Base-by-base conservation (phyloP, 2,113 vertebrate genomes). In the Stercorarius parasiticus region DNA sequence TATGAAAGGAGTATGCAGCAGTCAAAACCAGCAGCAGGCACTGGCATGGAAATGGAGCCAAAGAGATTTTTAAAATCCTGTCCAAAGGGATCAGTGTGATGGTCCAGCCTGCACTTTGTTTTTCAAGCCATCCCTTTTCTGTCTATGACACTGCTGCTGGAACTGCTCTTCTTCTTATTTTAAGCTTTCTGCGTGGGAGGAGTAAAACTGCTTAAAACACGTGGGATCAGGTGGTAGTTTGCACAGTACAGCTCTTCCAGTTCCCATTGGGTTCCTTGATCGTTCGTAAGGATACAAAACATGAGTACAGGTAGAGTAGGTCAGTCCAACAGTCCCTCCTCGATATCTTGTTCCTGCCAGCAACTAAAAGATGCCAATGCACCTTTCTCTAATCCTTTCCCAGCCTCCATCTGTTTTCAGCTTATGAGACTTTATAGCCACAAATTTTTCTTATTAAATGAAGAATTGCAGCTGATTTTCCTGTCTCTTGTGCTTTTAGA, bases 401-500 rank as follows among this genome's bases (percentile, higher is more conserved):
- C 70, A 91, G 43, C 43, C 45, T 93, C 62, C 36, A 32, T 78
- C 38, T 93, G 14, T 95, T 95, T 94, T 95, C 62, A 58, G 53
- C 10, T 82, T 80, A 23, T 26, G 45, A 79, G 53, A 66, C 45
- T 88, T 87, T 56, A 13, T 69, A 80, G 70, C 66, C 49, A 45
- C 93, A 77, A 72, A 73, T 91, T 58, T 94, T 91, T 26, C 36
- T 47, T 74, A 14, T 86, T 91, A 87, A 78, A 70, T 82, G 64
- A 82, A 89, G 43, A 69, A 77, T 47, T 93, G 15, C 25, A 62
- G 38, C 58, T 95, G 73, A 82, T 86, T 91, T 95, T 70, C 55
- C 88, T 93, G 50, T 82, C 66, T 94, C 6, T 91, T 67, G n/a
- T 40, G 12, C 55, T 91, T 88, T 87, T 86, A 99, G 98, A 95